These are phyloP conservation scores for Chelmon rostratus DNA, from an alignment of 2,797 vertebrate genomes.

Conservation along the genomic window DNA sequence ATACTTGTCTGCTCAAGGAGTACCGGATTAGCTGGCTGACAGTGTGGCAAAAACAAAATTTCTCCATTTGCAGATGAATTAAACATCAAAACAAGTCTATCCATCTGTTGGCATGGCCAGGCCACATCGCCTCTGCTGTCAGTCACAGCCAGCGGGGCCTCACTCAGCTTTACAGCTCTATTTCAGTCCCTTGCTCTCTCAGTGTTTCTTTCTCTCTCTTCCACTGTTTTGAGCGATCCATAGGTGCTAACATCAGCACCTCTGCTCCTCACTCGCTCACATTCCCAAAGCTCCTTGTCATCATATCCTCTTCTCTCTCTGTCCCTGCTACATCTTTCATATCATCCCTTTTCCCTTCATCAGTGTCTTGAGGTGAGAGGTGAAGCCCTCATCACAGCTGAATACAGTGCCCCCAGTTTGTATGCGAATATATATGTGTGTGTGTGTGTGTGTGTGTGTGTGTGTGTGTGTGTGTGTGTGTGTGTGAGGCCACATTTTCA, in stretches of 20 bases:
- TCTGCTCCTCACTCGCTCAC: conserved; percentile 45
- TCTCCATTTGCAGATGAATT: conserved; percentile 31
- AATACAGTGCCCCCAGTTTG: conserved; percentile 17
- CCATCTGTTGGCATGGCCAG: conserved; percentile 23
- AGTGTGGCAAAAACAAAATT: not conserved
- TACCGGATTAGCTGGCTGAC: conserved; percentile 8
- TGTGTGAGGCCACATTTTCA: conserved; percentile 15
- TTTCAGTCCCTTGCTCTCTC: conserved; percentile 36
- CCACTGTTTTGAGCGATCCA: conserved; percentile 43
- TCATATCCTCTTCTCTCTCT: conserved; percentile 45
- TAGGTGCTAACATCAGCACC: conserved; percentile 65
- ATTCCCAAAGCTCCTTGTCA: conserved; percentile 60
- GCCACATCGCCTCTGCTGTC: conserved; percentile 27
- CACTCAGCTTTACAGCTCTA: conserved; percentile 36
- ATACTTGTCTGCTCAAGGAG: conserved; percentile 4
- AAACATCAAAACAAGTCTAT: conserved; percentile 47
- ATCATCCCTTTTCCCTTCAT: conserved; percentile 18
- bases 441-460: conserved; percentile 15
- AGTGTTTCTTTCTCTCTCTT: conserved; percentile 30
- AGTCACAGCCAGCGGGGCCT: conserved; percentile 5
- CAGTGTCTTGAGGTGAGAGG: conserved; percentile 36
- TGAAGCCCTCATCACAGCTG: conserved; percentile 25
- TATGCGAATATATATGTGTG: not conserved
- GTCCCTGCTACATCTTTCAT: conserved; percentile 11
- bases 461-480: conserved; percentile 5